phyloP scores from a whole-genome alignment of 2,888 invertebrate species.

The Phasia obesa region DNA sequence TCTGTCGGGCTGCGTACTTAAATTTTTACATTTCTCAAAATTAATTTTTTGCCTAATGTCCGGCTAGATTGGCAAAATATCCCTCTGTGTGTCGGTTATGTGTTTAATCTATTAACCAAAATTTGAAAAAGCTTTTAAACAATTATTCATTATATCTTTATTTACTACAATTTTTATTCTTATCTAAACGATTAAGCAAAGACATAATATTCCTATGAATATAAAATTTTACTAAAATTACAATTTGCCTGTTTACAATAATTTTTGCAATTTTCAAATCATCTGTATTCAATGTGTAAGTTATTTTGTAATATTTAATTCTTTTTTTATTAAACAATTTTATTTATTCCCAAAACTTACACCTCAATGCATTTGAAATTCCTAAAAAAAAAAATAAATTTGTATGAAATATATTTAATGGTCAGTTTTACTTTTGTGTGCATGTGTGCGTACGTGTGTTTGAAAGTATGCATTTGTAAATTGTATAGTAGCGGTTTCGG shows the following conservation, averaged over 20 bases:
- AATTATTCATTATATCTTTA: too few species aligned
- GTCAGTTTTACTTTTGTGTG: constrained; percentile 30
- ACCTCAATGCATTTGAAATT: constrained; percentile 56
- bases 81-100: too few species aligned
- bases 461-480: constrained; percentile 4
- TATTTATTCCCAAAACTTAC: constrained; percentile 54
- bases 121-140: too few species aligned
- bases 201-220: too few species aligned
- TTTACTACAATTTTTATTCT: too few species aligned
- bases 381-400: constrained; percentile 3
- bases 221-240: not conserved
- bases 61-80: too few species aligned
- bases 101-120: too few species aligned
- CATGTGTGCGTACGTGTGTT: not conserved
- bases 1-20: too few species aligned
- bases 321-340: constrained; percentile 5
- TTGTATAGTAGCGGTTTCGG: constrained; percentile 46
- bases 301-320: constrained; percentile 1
- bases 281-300: not conserved
- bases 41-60: too few species aligned
- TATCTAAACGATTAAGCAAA: too few species aligned
- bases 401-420: constrained; percentile 32
- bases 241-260: not conserved
- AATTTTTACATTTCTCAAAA: too few species aligned
- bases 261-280: not conserved